Percentiles rank a stretch among this genome's conserved stretches.
These are phyloP conservation scores for Schizopygopsis malacanthus DNA, from an alignment of 2,797 vertebrate species.

Conservation along the genomic window DNA sequence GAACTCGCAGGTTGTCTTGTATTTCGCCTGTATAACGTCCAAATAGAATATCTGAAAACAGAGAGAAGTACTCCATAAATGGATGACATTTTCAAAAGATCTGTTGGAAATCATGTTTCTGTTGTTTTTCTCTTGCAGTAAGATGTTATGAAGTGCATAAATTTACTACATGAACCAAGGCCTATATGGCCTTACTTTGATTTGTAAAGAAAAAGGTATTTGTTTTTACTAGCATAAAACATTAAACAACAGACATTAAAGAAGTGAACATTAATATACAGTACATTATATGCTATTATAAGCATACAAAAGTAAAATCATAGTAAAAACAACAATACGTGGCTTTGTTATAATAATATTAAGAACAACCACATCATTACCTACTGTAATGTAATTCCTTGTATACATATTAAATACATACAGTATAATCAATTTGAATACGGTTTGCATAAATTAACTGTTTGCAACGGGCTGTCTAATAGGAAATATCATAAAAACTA, in stretches of 20 bases:
- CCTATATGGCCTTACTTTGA: too few species aligned
- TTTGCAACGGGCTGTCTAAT: not conserved
- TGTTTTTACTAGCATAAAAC: too few species aligned
- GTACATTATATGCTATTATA: not conserved
- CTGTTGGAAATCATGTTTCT: not conserved
- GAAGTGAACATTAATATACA: not conserved
- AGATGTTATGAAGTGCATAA: not conserved
- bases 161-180: not conserved
- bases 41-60: constrained; percentile 60
- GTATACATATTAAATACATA: not conserved
- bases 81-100: not conserved
- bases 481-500: not conserved
- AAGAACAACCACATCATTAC: not conserved
- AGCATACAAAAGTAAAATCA: not conserved
- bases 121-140: not conserved
- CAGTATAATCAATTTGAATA: not conserved
- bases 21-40: constrained; percentile 49
- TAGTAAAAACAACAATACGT: not conserved
- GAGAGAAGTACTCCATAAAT: constrained; percentile 23
- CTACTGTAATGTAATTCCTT: not conserved
- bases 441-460: not conserved
- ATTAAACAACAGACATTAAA: not conserved
- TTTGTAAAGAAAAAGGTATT: too few species aligned
- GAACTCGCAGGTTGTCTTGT: constrained; percentile 61
- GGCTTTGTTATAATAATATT: not conserved